Conservation (phyloP, 1,140 invertebrate species). For the Calosoma granatense region DNA sequence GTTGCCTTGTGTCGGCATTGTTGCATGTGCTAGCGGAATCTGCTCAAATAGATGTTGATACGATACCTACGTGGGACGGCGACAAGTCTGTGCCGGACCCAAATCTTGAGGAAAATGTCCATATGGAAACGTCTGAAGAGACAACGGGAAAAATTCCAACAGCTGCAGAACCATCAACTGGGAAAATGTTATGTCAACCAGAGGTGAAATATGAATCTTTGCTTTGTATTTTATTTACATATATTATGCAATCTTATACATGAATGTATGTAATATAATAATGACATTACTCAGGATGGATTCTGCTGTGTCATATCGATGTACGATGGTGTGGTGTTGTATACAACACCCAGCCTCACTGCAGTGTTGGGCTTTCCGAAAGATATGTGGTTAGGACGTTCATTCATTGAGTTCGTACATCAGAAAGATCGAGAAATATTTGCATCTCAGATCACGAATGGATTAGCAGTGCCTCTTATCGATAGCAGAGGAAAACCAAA, state of each 20-base stretch:
- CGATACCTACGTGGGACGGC: not conserved
- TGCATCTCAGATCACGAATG: conserved; percentile 43
- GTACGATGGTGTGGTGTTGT: conserved; percentile 68
- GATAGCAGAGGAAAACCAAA: conserved; percentile 33
- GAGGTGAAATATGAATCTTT: not conserved
- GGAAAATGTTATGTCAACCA: conserved; percentile 4
- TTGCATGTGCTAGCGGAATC: conserved; percentile 22
- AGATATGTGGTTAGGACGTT: conserved; percentile 75
- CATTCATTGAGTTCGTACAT: conserved; percentile 79
- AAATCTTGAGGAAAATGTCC: not conserved
- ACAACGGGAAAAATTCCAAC: too few species aligned
- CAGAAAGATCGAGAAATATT: conserved; percentile 54
- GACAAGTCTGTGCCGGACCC: not conserved
- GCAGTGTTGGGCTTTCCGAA: conserved; percentile 66
- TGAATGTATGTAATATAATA: not conserved
- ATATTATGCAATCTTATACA: not conserved
- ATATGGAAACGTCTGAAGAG: not conserved
- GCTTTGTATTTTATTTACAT: not conserved
- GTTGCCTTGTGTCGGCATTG: conserved; percentile 20
- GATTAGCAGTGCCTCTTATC: conserved; percentile 38
- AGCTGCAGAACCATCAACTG: not conserved
- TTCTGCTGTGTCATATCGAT: conserved; percentile 74
- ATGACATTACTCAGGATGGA: conserved; percentile 41
- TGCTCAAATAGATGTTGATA: conserved; percentile 2
- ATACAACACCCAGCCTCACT: conserved; percentile 58